Conservation (phyloP, 2,113 vertebrate genomes). For the Pseudopipra pipra region DNA sequence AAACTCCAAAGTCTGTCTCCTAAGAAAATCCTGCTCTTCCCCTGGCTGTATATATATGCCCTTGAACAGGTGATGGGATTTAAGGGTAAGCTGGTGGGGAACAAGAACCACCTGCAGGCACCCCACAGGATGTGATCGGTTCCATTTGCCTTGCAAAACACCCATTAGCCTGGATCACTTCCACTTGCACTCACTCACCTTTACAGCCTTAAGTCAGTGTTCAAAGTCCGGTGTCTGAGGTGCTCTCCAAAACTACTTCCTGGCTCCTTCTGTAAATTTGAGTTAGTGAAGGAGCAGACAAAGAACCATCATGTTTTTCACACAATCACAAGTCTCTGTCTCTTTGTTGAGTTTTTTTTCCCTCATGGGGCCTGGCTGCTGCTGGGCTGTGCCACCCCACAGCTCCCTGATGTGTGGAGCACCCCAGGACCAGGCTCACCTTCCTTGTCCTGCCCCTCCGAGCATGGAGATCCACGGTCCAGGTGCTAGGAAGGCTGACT, state of each 20-base stretch:
- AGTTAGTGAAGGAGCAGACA: background rate
- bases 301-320: background rate
- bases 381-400: background rate
- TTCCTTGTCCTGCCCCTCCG: accelerated
- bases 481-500: background rate
- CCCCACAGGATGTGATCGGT: accelerated
- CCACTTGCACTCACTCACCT: background rate
- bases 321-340: background rate
- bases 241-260: background rate
- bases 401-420: background rate
- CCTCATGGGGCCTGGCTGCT: background rate
- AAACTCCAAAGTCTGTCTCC: accelerated
- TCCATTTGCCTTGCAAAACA: background rate
- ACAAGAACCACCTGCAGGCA: background rate
- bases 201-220: background rate
- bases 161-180: background rate
- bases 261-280: background rate
- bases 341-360: background rate
- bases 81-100: background rate
- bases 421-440: background rate
- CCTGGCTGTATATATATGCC: background rate
- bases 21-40: accelerated
- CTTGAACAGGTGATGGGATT: background rate
- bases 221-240: background rate
- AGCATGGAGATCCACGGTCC: accelerated